phyloP scores from a whole-genome alignment of 2,797 vertebrate species.

The Mormyrus hasselquistii region DNA sequence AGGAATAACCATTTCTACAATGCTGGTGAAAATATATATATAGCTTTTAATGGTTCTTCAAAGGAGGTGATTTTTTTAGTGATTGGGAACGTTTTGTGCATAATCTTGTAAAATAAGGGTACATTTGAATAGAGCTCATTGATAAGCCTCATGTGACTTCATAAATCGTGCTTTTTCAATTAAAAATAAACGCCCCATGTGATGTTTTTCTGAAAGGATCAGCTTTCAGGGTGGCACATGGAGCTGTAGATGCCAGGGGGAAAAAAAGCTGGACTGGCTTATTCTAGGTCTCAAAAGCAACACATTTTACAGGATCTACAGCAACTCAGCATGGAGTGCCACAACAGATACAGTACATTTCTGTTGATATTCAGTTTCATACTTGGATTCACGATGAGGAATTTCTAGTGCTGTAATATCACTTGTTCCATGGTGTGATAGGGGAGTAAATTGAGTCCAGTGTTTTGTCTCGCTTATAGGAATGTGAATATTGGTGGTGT shows the following conservation, averaged over 20 bases:
- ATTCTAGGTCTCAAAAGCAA: slow-evolving; percentile 24
- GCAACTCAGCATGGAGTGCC: neutral
- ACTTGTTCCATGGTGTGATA: neutral
- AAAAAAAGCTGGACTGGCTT: slow-evolving; percentile 38
- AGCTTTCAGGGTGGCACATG: neutral
- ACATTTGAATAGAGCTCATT: slow-evolving; percentile 28
- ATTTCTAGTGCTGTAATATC: neutral
- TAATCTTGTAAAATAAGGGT: slow-evolving; percentile 12
- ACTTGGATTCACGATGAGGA: neutral
- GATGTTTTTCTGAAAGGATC: neutral
- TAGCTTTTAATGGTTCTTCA: neutral
- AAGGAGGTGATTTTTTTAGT: neutral
- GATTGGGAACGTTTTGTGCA: neutral
- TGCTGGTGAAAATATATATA: neutral
- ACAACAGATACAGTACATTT: neutral
- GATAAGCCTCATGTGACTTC: slow-evolving; percentile 23
- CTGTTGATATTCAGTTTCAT: neutral
- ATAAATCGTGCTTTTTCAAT: neutral
- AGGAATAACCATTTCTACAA: neutral
- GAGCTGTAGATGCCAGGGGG: neutral
- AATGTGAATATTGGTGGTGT: neutral
- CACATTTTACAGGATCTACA: neutral
- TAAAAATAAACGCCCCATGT: neutral
- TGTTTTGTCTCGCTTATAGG: neutral
- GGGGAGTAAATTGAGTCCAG: neutral